Evolutionary conservation across 2,888 invertebrate species (phyloP).

Genomic region (Neoaliturus tenellus): DNA sequence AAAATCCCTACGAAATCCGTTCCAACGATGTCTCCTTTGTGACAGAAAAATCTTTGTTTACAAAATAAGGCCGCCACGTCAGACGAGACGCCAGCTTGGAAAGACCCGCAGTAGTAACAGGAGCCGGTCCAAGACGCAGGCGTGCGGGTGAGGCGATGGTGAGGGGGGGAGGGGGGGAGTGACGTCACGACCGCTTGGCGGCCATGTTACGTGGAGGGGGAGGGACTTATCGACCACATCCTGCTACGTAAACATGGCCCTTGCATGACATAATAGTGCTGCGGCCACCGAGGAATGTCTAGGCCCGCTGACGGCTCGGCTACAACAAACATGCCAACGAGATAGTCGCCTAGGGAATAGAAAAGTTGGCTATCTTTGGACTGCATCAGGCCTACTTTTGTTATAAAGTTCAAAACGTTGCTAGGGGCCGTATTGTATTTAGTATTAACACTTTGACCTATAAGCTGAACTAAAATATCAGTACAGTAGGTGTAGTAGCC

Average conservation of each 20-base stretch:
- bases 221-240: constrained; percentile 54
- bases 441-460: too few species aligned
- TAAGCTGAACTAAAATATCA: too few species aligned
- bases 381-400: too few species aligned
- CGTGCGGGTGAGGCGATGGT: neutral
- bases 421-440: too few species aligned
- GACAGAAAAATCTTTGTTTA: neutral
- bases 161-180: constrained; percentile 5
- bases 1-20: too few species aligned
- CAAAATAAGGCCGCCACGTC: neutral
- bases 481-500: too few species aligned
- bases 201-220: constrained; percentile 55
- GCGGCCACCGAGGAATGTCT: neutral
- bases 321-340: too few species aligned
- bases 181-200: constrained; percentile 49
- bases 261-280: constrained; percentile 48
- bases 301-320: neutral
- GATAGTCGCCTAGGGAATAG: too few species aligned
- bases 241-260: constrained; percentile 55
- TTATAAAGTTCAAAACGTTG: too few species aligned
- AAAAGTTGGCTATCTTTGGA: too few species aligned
- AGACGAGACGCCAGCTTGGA: neutral
- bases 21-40: too few species aligned
- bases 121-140: neutral
- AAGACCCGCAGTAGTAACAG: neutral